Evolutionary conservation across 2,888 invertebrate genomes (phyloP).

Genomic region (Formica aserva): DNA sequence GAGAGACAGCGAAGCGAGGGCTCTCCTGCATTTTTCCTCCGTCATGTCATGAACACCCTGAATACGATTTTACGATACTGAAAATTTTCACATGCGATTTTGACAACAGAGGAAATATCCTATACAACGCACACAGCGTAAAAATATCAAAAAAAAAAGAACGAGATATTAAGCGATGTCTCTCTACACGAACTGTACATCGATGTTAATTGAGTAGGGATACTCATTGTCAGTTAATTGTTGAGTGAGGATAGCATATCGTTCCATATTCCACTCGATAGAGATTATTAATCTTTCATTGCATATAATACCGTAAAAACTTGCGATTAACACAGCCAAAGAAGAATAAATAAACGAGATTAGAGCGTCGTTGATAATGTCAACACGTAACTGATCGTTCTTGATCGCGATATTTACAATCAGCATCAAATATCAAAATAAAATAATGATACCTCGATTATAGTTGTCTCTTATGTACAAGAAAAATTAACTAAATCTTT

Average conservation of each 20-base stretch:
- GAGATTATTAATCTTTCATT: constrained; percentile 21
- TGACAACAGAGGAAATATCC: neutral
- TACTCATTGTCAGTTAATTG: neutral
- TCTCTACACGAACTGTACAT: neutral
- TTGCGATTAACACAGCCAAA: neutral
- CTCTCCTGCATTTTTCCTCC: neutral
- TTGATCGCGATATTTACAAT: neutral
- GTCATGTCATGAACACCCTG: neutral
- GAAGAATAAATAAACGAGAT: neutral
- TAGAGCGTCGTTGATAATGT: neutral
- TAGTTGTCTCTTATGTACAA: neutral
- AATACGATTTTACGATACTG: neutral
- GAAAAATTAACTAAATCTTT: neutral
- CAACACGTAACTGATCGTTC: neutral
- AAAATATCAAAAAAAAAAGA: neutral
- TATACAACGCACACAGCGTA: neutral
- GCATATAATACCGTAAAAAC: neutral
- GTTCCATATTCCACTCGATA: neutral
- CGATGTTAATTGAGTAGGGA: constrained; percentile 10
- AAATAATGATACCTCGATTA: neutral
- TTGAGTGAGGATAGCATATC: neutral
- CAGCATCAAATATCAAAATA: neutral
- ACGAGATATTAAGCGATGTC: neutral
- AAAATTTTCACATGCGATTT: constrained; percentile 14
- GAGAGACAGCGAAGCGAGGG: neutral